A percentile compares a stretch with the other conserved stretches of the same genome.
phyloP scores from a whole-genome alignment of 2,113 vertebrate species.

The Tyrannus savana region DNA sequence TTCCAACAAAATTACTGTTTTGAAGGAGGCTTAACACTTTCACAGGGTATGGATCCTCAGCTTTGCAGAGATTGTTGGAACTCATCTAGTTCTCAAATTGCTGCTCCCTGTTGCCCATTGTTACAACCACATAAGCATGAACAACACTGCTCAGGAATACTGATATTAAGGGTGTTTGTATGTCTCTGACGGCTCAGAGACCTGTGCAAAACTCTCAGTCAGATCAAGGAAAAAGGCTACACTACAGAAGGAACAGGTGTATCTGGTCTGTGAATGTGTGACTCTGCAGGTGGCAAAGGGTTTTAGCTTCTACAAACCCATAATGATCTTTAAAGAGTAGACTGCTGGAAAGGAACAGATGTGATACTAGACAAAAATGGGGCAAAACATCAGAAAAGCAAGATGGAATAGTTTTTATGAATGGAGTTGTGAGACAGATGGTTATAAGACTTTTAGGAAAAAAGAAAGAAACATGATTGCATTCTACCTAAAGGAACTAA shows the following conservation, averaged over 20 bases:
- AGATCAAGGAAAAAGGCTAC: not conserved
- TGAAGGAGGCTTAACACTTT: not conserved
- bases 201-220: not conserved
- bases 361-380: not conserved
- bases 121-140: not conserved
- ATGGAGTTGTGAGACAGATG: not conserved
- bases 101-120: not conserved
- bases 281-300: not conserved
- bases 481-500: not conserved
- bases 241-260: not conserved
- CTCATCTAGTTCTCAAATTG: not conserved
- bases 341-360: not conserved
- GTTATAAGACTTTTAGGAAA: not conserved
- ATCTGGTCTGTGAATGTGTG: not conserved
- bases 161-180: not conserved
- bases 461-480: not conserved
- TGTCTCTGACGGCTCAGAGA: not conserved
- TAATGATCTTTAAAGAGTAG: not conserved
- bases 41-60: not conserved
- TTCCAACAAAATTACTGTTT: not conserved
- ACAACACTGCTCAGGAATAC: not conserved
- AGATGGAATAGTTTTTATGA: not conserved
- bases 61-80: not conserved
- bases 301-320: not conserved
- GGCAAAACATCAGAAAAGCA: not conserved